These are phyloP conservation scores for Morphnarchus princeps DNA, from an alignment of 2,113 vertebrate species.

Conservation along the genomic window DNA sequence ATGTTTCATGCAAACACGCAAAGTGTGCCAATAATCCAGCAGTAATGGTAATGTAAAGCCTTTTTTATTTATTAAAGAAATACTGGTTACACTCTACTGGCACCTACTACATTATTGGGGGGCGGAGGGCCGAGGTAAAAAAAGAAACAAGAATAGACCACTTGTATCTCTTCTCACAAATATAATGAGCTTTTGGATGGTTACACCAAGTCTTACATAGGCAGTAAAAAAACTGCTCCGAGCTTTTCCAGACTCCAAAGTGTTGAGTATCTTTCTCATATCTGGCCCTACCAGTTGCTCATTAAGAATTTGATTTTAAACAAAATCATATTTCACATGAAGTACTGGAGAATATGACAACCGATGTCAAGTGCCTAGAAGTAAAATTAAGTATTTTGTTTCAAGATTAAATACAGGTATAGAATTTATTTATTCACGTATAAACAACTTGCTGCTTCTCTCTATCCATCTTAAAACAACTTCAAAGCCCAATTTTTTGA, in stretches of 20 bases:
- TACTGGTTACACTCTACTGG: conserved; percentile 38
- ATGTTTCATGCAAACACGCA: not conserved
- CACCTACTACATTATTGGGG: not conserved
- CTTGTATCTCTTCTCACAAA: not conserved
- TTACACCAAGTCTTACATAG: not conserved
- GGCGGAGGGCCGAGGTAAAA: not conserved
- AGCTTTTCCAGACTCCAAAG: not conserved
- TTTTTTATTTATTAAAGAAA: conserved; percentile 46
- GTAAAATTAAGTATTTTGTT: not conserved
- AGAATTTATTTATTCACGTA: not conserved
- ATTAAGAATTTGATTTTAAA: not conserved
- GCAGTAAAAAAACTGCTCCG: not conserved
- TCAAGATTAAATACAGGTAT: not conserved
- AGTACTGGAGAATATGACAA: not conserved
- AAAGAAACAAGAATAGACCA: not conserved
- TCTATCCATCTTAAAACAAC: not conserved
- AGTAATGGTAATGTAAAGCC: not conserved
- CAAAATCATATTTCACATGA: not conserved
- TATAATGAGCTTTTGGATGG: not conserved
- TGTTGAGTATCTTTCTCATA: not conserved
- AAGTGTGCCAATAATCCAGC: not conserved
- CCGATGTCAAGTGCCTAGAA: not conserved
- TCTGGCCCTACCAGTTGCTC: not conserved
- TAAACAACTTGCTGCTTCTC: not conserved
- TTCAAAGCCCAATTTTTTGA: not conserved